A percentile compares a stretch with the other conserved stretches of the same genome.
Conservation (phyloP, 2,888 invertebrate species). For the Altica lythri region DNA sequence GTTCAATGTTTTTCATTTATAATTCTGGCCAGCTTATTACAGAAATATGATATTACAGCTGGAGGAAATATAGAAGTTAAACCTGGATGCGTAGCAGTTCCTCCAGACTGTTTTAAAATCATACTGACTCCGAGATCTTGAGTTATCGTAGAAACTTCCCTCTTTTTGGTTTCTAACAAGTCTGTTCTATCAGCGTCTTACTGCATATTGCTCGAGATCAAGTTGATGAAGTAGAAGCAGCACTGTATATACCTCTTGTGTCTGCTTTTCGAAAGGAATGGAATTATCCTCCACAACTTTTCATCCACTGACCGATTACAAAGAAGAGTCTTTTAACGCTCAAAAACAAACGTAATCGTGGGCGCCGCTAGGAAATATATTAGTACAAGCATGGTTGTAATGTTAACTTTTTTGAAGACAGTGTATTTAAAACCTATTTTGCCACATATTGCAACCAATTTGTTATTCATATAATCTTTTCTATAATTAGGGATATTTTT, state of each 20-base stretch:
- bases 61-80: constrained; percentile 63
- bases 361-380: too few species aligned
- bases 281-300: constrained; percentile 25
- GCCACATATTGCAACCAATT: too few species aligned
- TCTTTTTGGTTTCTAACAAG: constrained; percentile 13
- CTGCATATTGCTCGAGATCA: constrained; percentile 17
- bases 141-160: background rate
- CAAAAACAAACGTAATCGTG: constrained; percentile 41
- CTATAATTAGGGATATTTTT: too few species aligned
- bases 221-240: constrained; percentile 19
- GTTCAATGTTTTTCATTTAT: constrained; percentile 79
- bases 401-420: too few species aligned
- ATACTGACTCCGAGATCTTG: constrained; percentile 61
- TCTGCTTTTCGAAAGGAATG: constrained; percentile 20
- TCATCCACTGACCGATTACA: constrained; percentile 29
- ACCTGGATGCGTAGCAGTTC: constrained; percentile 75
- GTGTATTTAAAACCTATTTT: too few species aligned
- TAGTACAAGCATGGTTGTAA: too few species aligned
- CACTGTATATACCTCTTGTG: constrained; percentile 28
- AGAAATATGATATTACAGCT: constrained; percentile 70
- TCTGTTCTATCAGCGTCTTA: constrained; percentile 14
- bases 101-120: constrained; percentile 72
- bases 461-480: too few species aligned
- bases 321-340: constrained; percentile 38
- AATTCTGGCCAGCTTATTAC: constrained; percentile 72